These are phyloP conservation scores for Serranus cabrilla DNA, from an alignment of 2,797 vertebrate species.

Conservation along the genomic window DNA sequence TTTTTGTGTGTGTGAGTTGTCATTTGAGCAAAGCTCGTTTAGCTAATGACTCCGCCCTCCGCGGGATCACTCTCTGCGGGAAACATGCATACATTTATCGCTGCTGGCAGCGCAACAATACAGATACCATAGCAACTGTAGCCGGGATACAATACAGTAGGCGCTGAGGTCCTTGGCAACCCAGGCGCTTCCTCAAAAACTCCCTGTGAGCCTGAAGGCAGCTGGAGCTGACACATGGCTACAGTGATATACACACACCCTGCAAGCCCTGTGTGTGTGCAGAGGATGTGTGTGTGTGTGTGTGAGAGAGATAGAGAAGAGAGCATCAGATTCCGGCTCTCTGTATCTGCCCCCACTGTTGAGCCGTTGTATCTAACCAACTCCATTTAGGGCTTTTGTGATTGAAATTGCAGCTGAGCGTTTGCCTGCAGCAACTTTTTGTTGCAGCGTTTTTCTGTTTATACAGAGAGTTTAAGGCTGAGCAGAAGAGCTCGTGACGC, in stretches of 20 bases:
- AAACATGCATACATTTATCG: constrained; percentile 69
- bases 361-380: constrained; percentile 40
- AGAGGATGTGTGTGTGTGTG: constrained; percentile 18
- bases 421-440: constrained; percentile 46
- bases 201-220: constrained; percentile 56
- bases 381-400: constrained; percentile 44
- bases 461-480: constrained; percentile 9
- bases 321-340: constrained; percentile 23
- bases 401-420: constrained; percentile 52
- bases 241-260: constrained; percentile 7
- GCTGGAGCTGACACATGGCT: constrained; percentile 61
- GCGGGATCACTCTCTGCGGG: constrained; percentile 52
- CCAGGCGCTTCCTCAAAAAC: constrained; percentile 44
- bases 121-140: constrained; percentile 72
- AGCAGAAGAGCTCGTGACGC: constrained; percentile 25
- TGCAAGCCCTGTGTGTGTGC: not conserved
- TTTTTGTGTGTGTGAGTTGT: constrained; percentile 9
- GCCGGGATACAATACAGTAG: constrained; percentile 57
- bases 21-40: constrained; percentile 52
- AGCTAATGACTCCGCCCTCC: constrained; percentile 69
- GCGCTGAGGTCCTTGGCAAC: constrained; percentile 54
- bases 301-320: not conserved
- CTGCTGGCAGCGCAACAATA: constrained; percentile 60
- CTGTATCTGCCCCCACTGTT: constrained; percentile 38
- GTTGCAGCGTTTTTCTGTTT: constrained; percentile 30